Evolutionary conservation across 1,140 invertebrate genomes (phyloP), one percentile per base, ranked within the genome.

Genomic region (Trachymyrmex cornetzi): DNA sequence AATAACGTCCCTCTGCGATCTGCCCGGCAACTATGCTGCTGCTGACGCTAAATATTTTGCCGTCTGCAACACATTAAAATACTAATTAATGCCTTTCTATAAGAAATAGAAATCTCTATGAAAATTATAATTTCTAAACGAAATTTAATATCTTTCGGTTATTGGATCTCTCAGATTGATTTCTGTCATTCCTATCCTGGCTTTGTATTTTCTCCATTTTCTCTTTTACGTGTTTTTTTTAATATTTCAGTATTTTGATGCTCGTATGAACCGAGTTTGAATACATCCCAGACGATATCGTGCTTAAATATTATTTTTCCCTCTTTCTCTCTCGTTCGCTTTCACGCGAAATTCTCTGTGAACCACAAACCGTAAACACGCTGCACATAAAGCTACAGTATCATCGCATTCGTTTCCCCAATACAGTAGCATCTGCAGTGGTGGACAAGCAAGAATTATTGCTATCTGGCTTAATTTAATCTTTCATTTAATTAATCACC

Each of bases 361-460:
- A 55, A 85, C 81, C 87, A 24, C 86, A 87, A 57, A 77, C 64
- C 81, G 81, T 85, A 85, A 87, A 86, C 87, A 72, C 53, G 44
- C 19, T 48, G 66, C 74, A 61, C 66, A 72, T 74, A 22, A 63
- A 86, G n/a, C 34, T 59, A 64, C 82, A 74, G 59, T 67, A 50
- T 61, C 79, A 50, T 30, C 6, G 72, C 82, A 67, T 53, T 85
- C 55, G 72, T 85, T 85, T 87, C 77, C 64, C 34, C 50, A 30
- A 50, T 53, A 71, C 48, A 63, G 16, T 38, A 48, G 38, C 22
- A 50, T 75, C 34, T 50, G 48, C 27, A 63, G 50, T 24, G 57
- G n/a, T 34, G 14, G 55, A n/a, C 27, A 27, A 74, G 63, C 48
- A 64, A 80, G 69, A 74, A 75, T 74, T 87, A 87, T 87, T 87